Base-by-base conservation (phyloP, 2,888 invertebrate genomes). In the Drosophila limbata region DNA sequence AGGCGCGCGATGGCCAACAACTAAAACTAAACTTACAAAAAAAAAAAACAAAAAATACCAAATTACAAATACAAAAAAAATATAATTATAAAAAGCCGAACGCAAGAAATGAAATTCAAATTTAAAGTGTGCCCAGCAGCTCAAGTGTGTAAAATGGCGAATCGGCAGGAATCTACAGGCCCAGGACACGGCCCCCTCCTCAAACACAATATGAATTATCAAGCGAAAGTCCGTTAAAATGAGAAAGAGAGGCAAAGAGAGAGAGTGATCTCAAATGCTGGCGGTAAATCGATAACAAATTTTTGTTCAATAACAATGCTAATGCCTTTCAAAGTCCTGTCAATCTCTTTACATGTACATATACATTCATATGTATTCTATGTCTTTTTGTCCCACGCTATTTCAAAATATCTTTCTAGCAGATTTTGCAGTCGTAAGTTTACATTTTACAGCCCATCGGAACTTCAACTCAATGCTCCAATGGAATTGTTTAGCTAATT, bases 1-100 rank as follows among this genome's bases (percentile, higher is more conserved):
- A 92, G 92, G 92, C 92, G 92, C 92, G 93, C 92, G 92, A 92
- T 92, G 92, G 92, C 92, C 92, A 92, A 91, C 91, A 91, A 88
- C 91, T 88, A 90, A 89, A 90, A 82, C 89, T 90, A 91, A 90
- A 86, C 77, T 83, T 77, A 84, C 84, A 84, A 90, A 81, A 65
- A 77, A 81, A 82, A 71, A 64, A 56, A 73, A 73, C 74, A 62
- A 72, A 73, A 74, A 76, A 73, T 76, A 71, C 60, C 63, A 63
- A 77, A 50, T 63, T 61, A 55, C 57, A 80, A 77, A 71, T 81
- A 81, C 67, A 75, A 76, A 79, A 56, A 69, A 69, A 76, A 71
- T 76, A 75, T 55, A 74, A 69, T 73, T 77, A 62, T 60, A 79
- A 76, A 80, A 77, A 70, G 48, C 48, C 75, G 73, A 79, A 74